These are phyloP conservation scores for Stegostoma tigrinum DNA, from an alignment of 2,113 vertebrate species.

Conservation along the genomic window DNA sequence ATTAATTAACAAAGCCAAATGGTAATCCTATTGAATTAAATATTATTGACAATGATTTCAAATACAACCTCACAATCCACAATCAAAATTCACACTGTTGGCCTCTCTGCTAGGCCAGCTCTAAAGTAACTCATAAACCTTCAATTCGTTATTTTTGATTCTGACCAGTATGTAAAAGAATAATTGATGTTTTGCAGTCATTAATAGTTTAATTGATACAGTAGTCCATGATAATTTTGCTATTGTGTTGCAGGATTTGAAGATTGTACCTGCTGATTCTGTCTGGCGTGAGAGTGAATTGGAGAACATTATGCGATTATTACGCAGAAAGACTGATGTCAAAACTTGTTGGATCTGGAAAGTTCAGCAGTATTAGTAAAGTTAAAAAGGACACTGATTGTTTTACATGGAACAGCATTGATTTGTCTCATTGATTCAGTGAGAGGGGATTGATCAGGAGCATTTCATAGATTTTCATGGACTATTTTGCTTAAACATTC, in stretches of 20 bases:
- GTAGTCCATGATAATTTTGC: neutral
- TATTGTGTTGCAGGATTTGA: neutral
- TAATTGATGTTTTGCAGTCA: neutral
- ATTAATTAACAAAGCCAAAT: neutral
- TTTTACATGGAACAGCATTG: neutral
- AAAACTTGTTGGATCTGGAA: neutral
- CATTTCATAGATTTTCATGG: constrained; percentile 21
- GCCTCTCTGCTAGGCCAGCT: neutral
- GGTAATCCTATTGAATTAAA: neutral
- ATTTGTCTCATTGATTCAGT: neutral
- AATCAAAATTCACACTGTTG: neutral
- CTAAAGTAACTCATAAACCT: neutral
- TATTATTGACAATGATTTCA: neutral
- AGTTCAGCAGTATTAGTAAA: neutral
- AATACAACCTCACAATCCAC: neutral
- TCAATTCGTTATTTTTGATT: neutral
- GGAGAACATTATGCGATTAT: neutral
- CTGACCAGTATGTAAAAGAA: neutral
- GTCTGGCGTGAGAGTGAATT: neutral
- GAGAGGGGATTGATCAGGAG: constrained; percentile 17
- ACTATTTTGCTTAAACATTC: constrained; percentile 4
- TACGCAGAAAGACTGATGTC: neutral
- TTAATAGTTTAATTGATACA: neutral
- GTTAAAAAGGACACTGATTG: constrained; percentile 4
- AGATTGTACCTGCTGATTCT: neutral